Percentiles rank a stretch among this genome's conserved stretches.
Evolutionary conservation across 2,797 vertebrate genomes (phyloP).

Genomic region (Sardinella longiceps): DNA sequence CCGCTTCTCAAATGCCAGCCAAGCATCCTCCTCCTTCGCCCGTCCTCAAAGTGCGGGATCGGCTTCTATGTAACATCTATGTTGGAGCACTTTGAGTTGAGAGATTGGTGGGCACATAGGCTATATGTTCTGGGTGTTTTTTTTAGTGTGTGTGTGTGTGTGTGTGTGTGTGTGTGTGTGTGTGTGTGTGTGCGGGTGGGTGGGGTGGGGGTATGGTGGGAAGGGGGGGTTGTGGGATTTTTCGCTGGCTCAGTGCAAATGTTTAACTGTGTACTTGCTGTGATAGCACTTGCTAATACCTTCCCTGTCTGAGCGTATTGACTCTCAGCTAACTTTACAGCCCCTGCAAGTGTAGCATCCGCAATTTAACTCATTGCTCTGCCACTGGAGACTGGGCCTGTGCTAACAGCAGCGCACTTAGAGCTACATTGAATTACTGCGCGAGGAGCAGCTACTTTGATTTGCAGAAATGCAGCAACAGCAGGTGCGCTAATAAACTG

Average conservation of each 20-base stretch:
- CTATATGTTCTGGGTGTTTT: background rate
- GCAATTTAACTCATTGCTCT: constrained; percentile 68
- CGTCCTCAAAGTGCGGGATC: background rate
- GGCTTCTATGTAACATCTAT: background rate
- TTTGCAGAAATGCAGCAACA: constrained; percentile 25
- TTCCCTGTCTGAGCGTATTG: constrained; percentile 47
- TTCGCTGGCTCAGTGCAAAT: constrained; percentile 36
- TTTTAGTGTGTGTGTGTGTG: background rate
- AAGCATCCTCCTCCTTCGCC: constrained; percentile 53
- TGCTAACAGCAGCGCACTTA: constrained; percentile 14
- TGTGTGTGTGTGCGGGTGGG: background rate
- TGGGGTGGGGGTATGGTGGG: background rate
- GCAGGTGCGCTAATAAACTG: constrained; percentile 16
- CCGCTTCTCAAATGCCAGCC: constrained; percentile 72
- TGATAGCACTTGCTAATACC: constrained; percentile 37
- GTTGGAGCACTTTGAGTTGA: background rate
- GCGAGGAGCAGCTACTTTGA: background rate
- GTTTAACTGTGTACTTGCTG: constrained; percentile 50
- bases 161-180: background rate
- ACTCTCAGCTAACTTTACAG: constrained; percentile 67
- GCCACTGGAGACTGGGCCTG: constrained; percentile 27
- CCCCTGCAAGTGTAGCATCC: constrained; percentile 70
- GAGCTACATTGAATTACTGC: background rate
- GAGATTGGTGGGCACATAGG: background rate
- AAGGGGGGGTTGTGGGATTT: background rate